Percentiles rank a stretch among this genome's conserved stretches.
These are phyloP conservation scores for Phrynocephalus versicolor DNA, from an alignment of 2,113 vertebrate species.

Conservation along the genomic window DNA sequence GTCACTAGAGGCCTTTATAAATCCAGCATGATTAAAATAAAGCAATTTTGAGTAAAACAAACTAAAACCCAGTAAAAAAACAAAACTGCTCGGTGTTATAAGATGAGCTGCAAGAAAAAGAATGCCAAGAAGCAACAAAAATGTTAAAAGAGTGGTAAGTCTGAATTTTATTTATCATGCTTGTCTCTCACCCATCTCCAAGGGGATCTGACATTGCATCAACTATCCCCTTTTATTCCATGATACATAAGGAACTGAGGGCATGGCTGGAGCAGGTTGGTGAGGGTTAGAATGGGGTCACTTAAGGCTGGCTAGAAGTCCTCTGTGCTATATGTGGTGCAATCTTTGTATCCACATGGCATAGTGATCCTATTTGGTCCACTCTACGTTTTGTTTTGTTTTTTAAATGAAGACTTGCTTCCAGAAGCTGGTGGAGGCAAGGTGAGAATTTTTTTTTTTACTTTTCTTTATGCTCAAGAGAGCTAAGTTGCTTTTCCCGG, in stretches of 20 bases:
- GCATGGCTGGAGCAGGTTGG: no score
- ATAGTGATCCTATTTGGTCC: no score
- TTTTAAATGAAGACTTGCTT: no score
- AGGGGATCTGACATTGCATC: background rate
- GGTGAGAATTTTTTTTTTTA: no score
- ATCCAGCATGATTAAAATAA: slow-evolving; percentile 27
- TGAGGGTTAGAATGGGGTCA: no score
- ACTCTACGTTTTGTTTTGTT: no score
- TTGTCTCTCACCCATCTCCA: background rate
- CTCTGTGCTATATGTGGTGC: no score
- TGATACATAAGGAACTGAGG: background rate
- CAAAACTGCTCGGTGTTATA: background rate
- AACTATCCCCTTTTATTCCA: background rate
- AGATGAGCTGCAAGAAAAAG: background rate
- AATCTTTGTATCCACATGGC: no score
- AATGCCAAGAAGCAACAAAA: background rate
- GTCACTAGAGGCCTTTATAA: slow-evolving; percentile 42
- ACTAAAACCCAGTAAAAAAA: background rate
- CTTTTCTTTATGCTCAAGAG: no score
- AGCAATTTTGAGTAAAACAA: background rate
- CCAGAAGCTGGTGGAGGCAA: no score
- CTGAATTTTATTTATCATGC: background rate
- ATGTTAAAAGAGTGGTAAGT: background rate
- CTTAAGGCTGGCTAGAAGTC: no score
- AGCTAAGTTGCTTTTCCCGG: no score